Evolutionary conservation across 2,113 vertebrate genomes (phyloP), one percentile per base, ranked within the genome.

Genomic region (Cairina moschata): DNA sequence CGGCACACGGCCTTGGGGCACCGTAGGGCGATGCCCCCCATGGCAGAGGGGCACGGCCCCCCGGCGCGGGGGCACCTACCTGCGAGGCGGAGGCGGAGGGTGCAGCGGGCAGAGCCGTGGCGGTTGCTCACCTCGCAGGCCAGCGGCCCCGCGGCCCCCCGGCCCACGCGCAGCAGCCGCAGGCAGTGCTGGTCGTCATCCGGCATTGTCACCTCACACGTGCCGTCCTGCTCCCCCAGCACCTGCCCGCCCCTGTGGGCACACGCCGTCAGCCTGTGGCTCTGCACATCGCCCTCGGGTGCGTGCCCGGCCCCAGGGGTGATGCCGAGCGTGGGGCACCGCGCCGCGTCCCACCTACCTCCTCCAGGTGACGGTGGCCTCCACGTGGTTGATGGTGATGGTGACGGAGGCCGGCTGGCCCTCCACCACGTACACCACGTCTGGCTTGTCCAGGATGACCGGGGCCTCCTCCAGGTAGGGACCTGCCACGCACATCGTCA

Each of bases 171-270:
- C 90, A 98, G 97, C 86, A 99, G 97, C 89, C 91, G 98, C 89
- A 99, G 98, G 8, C 98, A 98, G 97, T 99, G 99, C 95, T 99
- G 99, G 96, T 99, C 98, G 0, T 99, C 99, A 2, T 99, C 99
- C 0, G 98, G 99, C 98, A 99, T 99, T 50, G 83, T 98, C 98
- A 99, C 97, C 97, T 99, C 99, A 1, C 98, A 99, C 2, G 96
- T 55, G 40, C 98, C 98, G 1, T 98, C 97, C 72, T 97, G 97
- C 10, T 97, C 98, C 46, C 95, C 95, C 56, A 99, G 97, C 29
- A 98, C 96, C 55, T 95, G 96, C 55, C 98, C 98, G 5, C 95
- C 98, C 97, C 99, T 99, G 97, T 9, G 44, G 77, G 73, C 44
- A 93, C 65, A 94, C 7, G 29, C 13, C 77, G 8, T 50, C 67